Evolutionary conservation across 2,113 vertebrate genomes (phyloP).

Genomic region (Melospiza georgiana): DNA sequence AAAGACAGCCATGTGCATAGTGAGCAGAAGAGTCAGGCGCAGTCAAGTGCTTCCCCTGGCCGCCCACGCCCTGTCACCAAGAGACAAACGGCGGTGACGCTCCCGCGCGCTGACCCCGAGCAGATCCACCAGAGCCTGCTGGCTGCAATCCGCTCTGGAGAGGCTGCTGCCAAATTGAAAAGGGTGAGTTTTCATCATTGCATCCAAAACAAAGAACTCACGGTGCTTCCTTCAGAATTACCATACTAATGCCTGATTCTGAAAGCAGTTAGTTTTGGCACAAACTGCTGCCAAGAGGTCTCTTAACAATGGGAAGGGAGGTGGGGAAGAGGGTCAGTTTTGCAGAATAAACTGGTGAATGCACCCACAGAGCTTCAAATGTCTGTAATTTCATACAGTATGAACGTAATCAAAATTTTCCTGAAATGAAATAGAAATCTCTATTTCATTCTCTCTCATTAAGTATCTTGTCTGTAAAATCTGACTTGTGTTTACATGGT

Average conservation of each 20-base stretch:
- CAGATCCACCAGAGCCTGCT: slow-evolving; percentile 79
- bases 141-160: slow-evolving; percentile 82
- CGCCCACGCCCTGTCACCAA: slow-evolving; percentile 55
- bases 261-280: not conserved
- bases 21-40: slow-evolving; percentile 59
- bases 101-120: slow-evolving; percentile 77
- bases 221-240: slow-evolving; percentile 24
- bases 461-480: not conserved
- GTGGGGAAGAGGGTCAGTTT: not conserved
- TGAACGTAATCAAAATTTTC: not conserved
- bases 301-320: not conserved
- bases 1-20: slow-evolving; percentile 52
- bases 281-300: not conserved
- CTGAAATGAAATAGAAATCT: not conserved
- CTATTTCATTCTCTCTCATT: not conserved
- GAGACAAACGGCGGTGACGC: slow-evolving; percentile 54
- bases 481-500: not conserved
- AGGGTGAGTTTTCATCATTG: slow-evolving; percentile 71
- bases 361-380: not conserved
- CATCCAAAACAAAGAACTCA: slow-evolving; percentile 25
- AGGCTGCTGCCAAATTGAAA: slow-evolving; percentile 82
- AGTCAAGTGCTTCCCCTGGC: slow-evolving; percentile 56
- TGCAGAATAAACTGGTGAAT: not conserved
- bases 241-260: slow-evolving; percentile 13
- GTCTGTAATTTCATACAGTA: not conserved